Conservation (phyloP, 2,113 vertebrate species). For the Euleptes europaea region DNA sequence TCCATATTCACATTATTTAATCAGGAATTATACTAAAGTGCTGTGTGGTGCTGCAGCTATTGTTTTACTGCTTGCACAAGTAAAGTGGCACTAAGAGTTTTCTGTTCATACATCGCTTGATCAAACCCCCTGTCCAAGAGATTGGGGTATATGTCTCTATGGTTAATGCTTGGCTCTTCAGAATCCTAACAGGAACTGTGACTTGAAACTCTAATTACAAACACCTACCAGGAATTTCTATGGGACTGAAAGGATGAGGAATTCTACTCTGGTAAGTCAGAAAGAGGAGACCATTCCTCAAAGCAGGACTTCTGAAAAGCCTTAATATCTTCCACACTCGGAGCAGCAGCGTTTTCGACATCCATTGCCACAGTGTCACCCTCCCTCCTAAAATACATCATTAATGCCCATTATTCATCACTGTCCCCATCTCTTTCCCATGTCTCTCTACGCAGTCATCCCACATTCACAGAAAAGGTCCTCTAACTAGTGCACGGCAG, state of each 20-base stretch:
- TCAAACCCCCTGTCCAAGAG: neutral
- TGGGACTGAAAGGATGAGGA: neutral
- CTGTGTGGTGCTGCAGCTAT: no score
- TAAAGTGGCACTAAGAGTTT: no score
- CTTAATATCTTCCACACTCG: neutral
- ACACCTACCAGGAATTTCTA: neutral
- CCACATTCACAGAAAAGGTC: neutral
- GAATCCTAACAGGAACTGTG: accelerated
- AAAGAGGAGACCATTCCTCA: neutral
- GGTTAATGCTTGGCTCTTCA: neutral
- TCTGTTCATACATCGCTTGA: no score
- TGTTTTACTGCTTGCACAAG: no score
- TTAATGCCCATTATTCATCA: neutral
- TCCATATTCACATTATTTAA: no score
- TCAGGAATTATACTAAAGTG: no score
- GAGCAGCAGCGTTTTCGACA: neutral
- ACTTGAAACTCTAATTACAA: no score
- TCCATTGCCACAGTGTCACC: neutral
- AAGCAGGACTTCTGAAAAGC: neutral
- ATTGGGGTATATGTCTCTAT: neutral
- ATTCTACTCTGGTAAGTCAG: neutral
- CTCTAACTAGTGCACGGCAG: neutral
- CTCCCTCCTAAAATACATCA: no score
- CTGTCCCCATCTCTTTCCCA: no score
- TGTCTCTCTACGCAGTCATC: no score